Evolutionary conservation across 35 echinoderm and acorn worm species (phyloP).

Genomic region (Heliocidaris erythrogramma): DNA sequence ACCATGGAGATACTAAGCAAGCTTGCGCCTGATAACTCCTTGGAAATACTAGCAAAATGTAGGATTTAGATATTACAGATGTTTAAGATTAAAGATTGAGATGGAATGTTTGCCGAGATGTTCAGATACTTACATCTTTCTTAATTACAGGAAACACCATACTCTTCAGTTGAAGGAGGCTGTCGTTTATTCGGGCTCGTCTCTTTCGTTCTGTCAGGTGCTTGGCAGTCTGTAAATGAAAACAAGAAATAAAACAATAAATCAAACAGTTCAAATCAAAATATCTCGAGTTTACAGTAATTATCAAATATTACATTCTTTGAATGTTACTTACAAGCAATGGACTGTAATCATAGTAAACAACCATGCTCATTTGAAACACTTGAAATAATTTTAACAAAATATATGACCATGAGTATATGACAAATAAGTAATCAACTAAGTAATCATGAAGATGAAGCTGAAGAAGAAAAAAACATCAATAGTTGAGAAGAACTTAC

Average conservation of each 20-base stretch:
- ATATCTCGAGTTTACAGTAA: not conserved
- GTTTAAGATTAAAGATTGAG: not conserved
- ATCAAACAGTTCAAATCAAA: not conserved
- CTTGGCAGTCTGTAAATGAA: constrained; percentile 75
- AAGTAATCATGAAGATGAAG: no score
- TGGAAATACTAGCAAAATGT: no score
- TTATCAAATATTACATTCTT: no score
- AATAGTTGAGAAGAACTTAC: constrained; percentile 32
- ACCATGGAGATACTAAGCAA: no score
- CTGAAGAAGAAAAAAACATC: not conserved
- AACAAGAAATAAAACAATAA: constrained; percentile 37
- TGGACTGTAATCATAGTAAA: no score
- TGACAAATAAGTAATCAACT: no score
- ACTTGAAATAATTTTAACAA: no score
- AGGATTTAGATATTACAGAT: no score
- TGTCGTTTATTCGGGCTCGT: constrained; percentile 91
- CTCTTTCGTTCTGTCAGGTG: constrained; percentile 86
- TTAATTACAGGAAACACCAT: constrained; percentile 82
- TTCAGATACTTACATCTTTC: constrained; percentile 78
- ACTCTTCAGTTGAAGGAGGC: constrained; percentile 80
- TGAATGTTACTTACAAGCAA: not conserved
- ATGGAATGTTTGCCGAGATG: not conserved
- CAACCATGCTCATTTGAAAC: no score
- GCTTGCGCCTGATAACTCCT: no score
- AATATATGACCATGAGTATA: no score